Percentiles rank a stretch among this genome's conserved stretches.
Conservation (phyloP, 2,113 vertebrate species). For the Ardeotis arabs region DNA sequence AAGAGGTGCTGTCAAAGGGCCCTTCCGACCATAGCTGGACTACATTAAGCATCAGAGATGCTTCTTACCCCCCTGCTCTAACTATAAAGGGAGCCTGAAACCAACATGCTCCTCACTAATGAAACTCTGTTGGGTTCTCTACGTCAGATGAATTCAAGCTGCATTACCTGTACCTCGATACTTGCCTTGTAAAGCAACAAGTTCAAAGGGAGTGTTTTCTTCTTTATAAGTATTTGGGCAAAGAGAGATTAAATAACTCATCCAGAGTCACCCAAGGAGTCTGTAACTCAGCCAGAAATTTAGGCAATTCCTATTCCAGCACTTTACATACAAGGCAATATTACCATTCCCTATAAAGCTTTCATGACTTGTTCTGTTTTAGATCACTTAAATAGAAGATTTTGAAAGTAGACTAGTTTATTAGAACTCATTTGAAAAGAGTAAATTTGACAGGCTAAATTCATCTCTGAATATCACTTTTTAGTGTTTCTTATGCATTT, state of each 20-base stretch:
- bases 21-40: not conserved
- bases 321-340: not conserved
- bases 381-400: not conserved
- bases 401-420: not conserved
- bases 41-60: not conserved
- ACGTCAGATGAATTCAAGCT: not conserved
- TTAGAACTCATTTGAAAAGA: not conserved
- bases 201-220: not conserved
- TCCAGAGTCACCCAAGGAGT: not conserved
- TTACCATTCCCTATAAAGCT: not conserved
- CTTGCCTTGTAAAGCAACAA: not conserved
- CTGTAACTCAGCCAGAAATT: not conserved
- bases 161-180: not conserved
- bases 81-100: not conserved
- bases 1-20: not conserved
- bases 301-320: not conserved
- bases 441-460: not conserved
- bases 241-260: not conserved
- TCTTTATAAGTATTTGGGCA: not conserved
- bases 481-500: not conserved
- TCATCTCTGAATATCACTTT: not conserved
- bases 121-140: not conserved
- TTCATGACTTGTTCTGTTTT: not conserved
- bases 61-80: not conserved
- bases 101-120: not conserved